Evolutionary conservation across 1,140 invertebrate genomes (phyloP), one percentile per base, ranked within the genome.

Genomic region (Meloidogyne chitwoodi): DNA sequence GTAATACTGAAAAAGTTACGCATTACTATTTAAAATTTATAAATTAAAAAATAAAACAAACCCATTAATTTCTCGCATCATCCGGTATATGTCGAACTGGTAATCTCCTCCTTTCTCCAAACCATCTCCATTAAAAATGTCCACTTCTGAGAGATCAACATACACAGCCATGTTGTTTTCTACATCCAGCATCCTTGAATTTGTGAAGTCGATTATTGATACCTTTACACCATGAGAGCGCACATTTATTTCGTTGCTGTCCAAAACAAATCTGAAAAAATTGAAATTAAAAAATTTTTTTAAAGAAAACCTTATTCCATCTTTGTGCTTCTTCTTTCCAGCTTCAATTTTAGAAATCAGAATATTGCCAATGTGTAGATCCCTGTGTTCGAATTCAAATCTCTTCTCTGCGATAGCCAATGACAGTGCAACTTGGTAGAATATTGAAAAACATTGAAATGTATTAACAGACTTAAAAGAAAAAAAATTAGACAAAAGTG

Each of bases 341-440:
- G n/a, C 16, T 22, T 34, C 29, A 44, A 48, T 71, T 34, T 76
- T 14, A n/a, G 19, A 44, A 1, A 77, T 78, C 24, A 77, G 44
- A 14, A 77, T 62, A 73, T 77, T 77, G 6, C 76, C 75, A 14
- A 41, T 41, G 19, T 77, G 76, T 19, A 77, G n/a, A 67, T 77
- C 76, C 14, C 76, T n/a, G 56, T 77, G 76, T 38, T 77, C 76
- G n/a, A 77, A 77, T 16, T 77, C 75, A 12, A 41, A 48, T 16
- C 29, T 63, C 2, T 77, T 62, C 38, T 77, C 76, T 11, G 76
- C 76, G 5, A 77, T 68, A 19, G 66, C 64, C 1, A 77, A 29
- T 14, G 63, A 68, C 6, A 77, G 24, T 0, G 76, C 76, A 1
- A 77, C 22, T 77, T 77, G 76, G 24, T 68, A 78, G n/a, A 77